These are phyloP conservation scores for Yponomeuta cagnagella DNA, from an alignment of 2,888 invertebrate species.

Conservation along the genomic window DNA sequence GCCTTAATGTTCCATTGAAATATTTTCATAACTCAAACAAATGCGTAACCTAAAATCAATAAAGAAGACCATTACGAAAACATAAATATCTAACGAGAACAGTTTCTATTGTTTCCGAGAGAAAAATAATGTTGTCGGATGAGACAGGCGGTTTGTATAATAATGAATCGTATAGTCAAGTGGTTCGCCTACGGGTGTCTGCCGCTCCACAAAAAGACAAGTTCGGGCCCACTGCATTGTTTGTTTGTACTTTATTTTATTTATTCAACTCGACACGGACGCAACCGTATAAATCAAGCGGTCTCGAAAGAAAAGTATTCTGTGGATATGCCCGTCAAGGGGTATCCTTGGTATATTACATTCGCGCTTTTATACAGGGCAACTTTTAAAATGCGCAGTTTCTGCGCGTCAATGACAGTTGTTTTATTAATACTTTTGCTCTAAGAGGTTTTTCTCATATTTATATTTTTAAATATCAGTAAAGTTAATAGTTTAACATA, in stretches of 20 bases:
- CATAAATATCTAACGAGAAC: neutral
- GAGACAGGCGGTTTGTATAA: conserved; percentile 16
- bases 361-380: no score
- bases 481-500: no score
- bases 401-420: no score
- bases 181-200: conserved; percentile 22
- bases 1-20: no score
- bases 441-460: no score
- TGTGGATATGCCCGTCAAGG: conserved; percentile 20
- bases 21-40: neutral
- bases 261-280: conserved; percentile 30
- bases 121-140: conserved; percentile 14
- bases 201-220: conserved; percentile 23
- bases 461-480: no score
- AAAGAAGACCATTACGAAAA: neutral
- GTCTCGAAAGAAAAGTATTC: conserved; percentile 22
- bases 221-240: conserved; percentile 20
- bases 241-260: conserved; percentile 29
- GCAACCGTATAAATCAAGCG: conserved; percentile 36
- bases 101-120: neutral
- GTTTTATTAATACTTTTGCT: no score
- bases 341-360: neutral
- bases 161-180: conserved; percentile 19
- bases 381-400: no score
- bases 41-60: neutral